Conservation (phyloP, 2,888 invertebrate species). For the Drosophila monieri region DNA sequence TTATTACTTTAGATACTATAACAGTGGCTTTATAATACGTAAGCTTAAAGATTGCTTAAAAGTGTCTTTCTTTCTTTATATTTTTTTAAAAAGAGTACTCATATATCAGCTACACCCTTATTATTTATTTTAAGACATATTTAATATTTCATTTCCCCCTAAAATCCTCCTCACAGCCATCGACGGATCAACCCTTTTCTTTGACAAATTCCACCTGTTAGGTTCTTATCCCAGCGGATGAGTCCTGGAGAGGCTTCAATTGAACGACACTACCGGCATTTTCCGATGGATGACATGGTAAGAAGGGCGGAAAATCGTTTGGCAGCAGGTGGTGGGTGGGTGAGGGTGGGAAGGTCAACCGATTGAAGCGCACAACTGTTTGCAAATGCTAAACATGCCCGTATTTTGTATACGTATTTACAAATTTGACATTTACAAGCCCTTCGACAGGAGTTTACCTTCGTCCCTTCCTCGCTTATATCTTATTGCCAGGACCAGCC, state of each 20-base stretch:
- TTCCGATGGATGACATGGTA: slow-evolving; percentile 2
- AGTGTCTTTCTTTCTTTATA: not conserved
- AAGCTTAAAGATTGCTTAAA: not conserved
- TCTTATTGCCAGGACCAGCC: not conserved
- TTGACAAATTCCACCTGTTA: slow-evolving; percentile 6
- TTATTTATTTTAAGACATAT: not conserved
- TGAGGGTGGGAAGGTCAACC: slow-evolving; percentile 22
- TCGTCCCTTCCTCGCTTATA: not conserved
- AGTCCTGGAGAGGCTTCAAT: slow-evolving; percentile 17
- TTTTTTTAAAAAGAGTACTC: too few relatives aligned
- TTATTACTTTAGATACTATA: too few relatives aligned
- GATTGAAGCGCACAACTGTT: slow-evolving; percentile 59
- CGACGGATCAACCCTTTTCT: slow-evolving; percentile 8
- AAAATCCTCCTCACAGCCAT: not conserved
- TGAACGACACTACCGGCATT: slow-evolving; percentile 17
- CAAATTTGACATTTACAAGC: slow-evolving; percentile 77
- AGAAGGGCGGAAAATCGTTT: slow-evolving; percentile 7
- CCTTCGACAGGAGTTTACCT: slow-evolving; percentile 38
- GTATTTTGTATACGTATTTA: slow-evolving; percentile 76
- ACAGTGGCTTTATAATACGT: not conserved
- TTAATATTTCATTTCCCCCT: not conserved
- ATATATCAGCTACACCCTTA: not conserved
- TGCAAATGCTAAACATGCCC: slow-evolving; percentile 77
- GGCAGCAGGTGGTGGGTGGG: not conserved
- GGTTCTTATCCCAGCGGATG: not conserved